A percentile compares a stretch with the other conserved stretches of the same genome.
Evolutionary conservation across 2,797 vertebrate species (phyloP).

Genomic region (Poecilia wingei): DNA sequence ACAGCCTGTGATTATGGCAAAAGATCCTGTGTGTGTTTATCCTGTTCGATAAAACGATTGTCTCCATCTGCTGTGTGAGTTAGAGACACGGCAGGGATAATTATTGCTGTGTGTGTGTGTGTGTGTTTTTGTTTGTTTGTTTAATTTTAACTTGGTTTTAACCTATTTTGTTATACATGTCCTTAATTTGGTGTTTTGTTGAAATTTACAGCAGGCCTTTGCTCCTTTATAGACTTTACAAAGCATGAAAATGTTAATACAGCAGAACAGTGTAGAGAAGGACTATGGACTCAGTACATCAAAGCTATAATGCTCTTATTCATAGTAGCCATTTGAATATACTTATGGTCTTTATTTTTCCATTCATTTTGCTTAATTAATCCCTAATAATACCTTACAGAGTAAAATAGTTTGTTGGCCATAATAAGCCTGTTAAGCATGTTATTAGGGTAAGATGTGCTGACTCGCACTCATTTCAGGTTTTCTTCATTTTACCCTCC

Average conservation of each 20-base stretch:
- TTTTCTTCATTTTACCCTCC: conserved; percentile 57
- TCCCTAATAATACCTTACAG: conserved; percentile 55
- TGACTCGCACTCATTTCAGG: conserved; percentile 56
- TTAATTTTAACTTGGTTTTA: neutral
- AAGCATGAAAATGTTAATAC: conserved; percentile 16
- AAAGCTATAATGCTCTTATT: conserved; percentile 37
- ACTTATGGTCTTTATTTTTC: conserved; percentile 47
- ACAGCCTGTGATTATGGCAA: neutral
- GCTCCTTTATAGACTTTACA: neutral
- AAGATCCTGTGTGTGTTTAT: conserved; percentile 8
- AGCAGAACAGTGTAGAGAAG: neutral
- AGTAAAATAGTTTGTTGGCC: conserved; percentile 60
- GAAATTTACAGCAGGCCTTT: neutral
- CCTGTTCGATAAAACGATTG: conserved; percentile 1
- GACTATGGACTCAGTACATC: conserved; percentile 14
- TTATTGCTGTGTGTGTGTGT: neutral
- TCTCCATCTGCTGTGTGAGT: neutral
- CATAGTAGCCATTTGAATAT: conserved; percentile 20
- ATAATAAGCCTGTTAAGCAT: conserved; percentile 49
- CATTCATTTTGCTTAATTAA: conserved; percentile 61
- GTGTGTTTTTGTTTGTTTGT: neutral
- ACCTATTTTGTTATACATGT: neutral
- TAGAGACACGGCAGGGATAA: neutral
- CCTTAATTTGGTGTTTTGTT: neutral
- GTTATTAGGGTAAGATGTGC: conserved; percentile 60